Evolutionary conservation across 2,888 invertebrate genomes (phyloP), one percentile per base, ranked within the genome.

Genomic region (Quadriops clusia): DNA sequence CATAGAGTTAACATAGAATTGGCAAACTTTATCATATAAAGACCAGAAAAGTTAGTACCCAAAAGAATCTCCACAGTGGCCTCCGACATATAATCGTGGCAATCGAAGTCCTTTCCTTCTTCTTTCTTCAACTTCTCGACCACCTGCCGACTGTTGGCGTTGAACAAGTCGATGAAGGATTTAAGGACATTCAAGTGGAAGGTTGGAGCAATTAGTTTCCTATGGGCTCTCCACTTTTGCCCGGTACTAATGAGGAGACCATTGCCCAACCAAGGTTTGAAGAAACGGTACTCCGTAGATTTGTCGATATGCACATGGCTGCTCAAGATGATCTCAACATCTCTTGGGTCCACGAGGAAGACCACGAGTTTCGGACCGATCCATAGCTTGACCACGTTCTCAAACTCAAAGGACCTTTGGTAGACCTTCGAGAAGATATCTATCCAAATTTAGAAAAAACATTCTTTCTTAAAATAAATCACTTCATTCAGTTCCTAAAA

Each of bases 121-220:
- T 81, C 79, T 45, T 74, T 72, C 56, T 72, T 72, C 58, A 84
- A 62, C 51, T 76, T 81, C 34, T 73, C 70, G 3, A 84, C 79
- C 4, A 82, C 79, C 32, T 75, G 71, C 24, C 71, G 68, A 23
- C 83, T 83, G 63, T 85, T 85, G 38, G 77, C 79, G 53, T 86
- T 85, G 65, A 86, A 86, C 17, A 85, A 64, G 51, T 82, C 81
- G 49, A 86, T 81, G 64, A 86, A 86, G 45, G 82, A 81, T 66
- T 85, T 85, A 45, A 86, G 63, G 2, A 86, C 83, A 59, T 86
- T 86, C 60, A 86, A 66, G 54, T 86, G 85, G 75, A 86, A 86
- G 39, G 85, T 85, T 24, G 86, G 86, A 6, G 86, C 85, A 43
- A 86, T 86, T 43, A 86, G 63, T 64, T 85, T 85, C 45, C 86